A percentile compares a stretch with the other conserved stretches of the same genome.
Evolutionary conservation across 2,797 vertebrate species (phyloP).

Genomic region (Poliocrania exsul): DNA sequence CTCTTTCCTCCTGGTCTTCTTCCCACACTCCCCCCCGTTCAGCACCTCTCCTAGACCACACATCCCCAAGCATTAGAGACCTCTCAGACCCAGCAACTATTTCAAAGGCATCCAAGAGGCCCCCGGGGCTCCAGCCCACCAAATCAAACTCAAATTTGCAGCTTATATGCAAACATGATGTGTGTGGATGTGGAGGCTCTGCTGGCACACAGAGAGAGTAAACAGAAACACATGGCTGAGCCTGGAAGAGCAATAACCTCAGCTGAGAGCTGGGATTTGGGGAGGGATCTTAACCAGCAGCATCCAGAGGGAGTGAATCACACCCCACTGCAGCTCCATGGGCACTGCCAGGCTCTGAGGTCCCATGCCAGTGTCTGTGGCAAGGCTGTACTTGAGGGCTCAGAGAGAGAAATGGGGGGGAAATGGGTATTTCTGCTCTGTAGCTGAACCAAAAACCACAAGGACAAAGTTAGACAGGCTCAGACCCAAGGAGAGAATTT

Average conservation of each 20-base stretch:
- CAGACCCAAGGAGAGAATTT: not conserved
- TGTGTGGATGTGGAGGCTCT: not conserved
- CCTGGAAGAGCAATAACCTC: not conserved
- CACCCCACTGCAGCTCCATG: fast-evolving
- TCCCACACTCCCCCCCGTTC: not conserved
- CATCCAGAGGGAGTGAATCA: not conserved
- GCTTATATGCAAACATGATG: not conserved
- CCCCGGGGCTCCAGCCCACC: constrained; percentile 5
- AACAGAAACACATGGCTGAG: constrained; percentile 49
- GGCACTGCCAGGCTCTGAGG: not conserved
- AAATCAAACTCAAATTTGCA: constrained; percentile 58
- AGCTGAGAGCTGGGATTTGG: not conserved
- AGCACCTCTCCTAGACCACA: not conserved
- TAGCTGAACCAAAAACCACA: not conserved
- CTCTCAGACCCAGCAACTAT: not conserved
- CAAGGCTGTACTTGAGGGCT: not conserved
- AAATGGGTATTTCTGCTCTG: not conserved
- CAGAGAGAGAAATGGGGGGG: fast-evolving
- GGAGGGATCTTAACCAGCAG: not conserved
- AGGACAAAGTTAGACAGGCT: not conserved
- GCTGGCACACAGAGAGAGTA: not conserved
- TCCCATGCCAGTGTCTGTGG: fast-evolving
- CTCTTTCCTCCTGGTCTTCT: not conserved
- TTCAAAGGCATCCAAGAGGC: constrained; percentile 15
- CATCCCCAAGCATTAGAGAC: not conserved